Evolutionary conservation across 2,888 invertebrate genomes (phyloP).

Genomic region (Aspidiotus rigidus): DNA sequence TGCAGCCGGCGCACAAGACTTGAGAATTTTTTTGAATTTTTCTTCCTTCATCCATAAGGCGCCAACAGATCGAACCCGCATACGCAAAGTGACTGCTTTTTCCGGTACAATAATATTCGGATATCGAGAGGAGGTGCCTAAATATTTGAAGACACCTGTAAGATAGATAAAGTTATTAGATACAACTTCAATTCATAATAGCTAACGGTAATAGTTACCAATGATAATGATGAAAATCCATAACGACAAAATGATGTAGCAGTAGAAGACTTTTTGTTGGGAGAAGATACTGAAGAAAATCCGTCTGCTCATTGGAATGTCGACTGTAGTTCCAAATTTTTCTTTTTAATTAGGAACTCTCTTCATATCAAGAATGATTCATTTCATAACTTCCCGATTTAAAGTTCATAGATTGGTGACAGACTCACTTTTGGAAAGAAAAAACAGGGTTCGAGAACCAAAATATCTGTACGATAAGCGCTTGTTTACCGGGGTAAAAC

Average conservation of each 20-base stretch:
- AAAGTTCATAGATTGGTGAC: no score
- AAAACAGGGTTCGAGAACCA: no score
- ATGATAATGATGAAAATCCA: conserved; percentile 32
- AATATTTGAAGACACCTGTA: conserved; percentile 15
- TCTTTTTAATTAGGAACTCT: no score
- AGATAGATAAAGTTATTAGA: neutral
- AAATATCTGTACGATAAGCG: no score
- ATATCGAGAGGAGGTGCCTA: neutral
- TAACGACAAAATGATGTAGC: conserved; percentile 30
- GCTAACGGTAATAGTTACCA: neutral
- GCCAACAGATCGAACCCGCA: neutral
- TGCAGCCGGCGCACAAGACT: conserved; percentile 8
- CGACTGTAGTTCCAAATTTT: no score
- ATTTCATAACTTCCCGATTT: no score
- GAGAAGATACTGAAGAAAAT: conserved; percentile 10
- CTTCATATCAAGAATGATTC: no score
- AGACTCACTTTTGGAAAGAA: no score
- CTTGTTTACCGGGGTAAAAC: no score
- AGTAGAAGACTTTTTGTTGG: conserved; percentile 28
- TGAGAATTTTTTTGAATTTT: conserved; percentile 14
- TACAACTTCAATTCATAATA: no score
- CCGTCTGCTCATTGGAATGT: neutral
- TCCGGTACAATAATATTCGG: neutral
- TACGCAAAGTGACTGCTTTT: neutral
- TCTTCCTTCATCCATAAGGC: conserved; percentile 9